Percentiles rank a stretch among this genome's conserved stretches.
Conservation (phyloP, 2,888 invertebrate genomes). For the Nomada fucata region DNA sequence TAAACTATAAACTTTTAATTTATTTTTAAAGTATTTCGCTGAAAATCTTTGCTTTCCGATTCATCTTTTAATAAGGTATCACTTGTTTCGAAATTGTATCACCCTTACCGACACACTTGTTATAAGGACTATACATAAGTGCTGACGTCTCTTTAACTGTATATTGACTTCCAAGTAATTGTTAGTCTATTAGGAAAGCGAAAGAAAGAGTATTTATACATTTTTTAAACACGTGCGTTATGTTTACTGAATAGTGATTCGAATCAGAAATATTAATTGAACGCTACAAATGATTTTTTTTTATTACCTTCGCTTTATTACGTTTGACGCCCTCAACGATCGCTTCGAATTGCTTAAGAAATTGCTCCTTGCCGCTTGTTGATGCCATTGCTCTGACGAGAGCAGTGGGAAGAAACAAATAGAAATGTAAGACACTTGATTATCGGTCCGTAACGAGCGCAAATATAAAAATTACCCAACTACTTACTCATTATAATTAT, state of each 20-base stretch:
- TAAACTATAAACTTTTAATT: no score
- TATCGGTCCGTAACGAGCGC: neutral
- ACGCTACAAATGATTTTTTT: neutral
- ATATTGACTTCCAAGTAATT: no score
- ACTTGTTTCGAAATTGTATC: no score
- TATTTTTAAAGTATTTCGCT: no score
- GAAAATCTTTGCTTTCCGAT: no score
- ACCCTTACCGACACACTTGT: no score
- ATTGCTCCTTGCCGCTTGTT: slow-evolving; percentile 92
- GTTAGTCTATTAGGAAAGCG: no score
- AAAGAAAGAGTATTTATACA: no score
- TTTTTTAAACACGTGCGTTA: no score
- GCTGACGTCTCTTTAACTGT: no score
- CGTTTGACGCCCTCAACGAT: slow-evolving; percentile 96
- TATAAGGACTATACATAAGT: no score
- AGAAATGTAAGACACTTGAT: slow-evolving; percentile 9
- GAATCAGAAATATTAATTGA: neutral
- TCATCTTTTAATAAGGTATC: no score
- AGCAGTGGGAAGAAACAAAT: neutral
- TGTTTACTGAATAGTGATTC: neutral
- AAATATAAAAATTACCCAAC: slow-evolving; percentile 31
- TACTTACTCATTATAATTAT: slow-evolving; percentile 93
- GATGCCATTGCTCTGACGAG: slow-evolving; percentile 91
- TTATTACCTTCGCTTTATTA: slow-evolving; percentile 90
- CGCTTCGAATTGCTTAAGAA: slow-evolving; percentile 94